Percentiles rank a stretch among this genome's conserved stretches.
These are phyloP conservation scores for Yasuhikotakia modesta DNA, from an alignment of 2,797 vertebrate genomes.

Conservation along the genomic window DNA sequence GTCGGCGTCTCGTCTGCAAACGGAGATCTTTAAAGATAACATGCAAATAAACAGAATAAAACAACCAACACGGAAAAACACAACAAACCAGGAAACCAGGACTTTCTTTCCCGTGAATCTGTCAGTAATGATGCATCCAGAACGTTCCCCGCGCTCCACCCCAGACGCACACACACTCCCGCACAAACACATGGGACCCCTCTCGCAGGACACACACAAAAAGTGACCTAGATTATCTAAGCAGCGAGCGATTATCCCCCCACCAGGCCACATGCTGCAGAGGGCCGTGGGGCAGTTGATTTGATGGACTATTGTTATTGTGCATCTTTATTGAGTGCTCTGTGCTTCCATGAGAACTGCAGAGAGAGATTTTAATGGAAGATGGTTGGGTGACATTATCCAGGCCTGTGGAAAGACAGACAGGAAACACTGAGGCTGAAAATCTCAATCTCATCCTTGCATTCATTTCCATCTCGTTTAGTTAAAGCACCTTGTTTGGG, in stretches of 20 bases:
- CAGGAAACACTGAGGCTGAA: not conserved
- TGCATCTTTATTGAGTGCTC: constrained; percentile 63
- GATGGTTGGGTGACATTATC: not conserved
- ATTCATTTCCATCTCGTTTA: not conserved
- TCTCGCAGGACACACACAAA: constrained; percentile 58
- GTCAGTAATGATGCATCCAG: constrained; percentile 34
- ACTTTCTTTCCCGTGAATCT: constrained; percentile 58
- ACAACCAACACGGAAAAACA: constrained; percentile 26
- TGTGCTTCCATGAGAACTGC: constrained; percentile 20
- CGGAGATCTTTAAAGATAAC: not conserved
- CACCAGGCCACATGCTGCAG: constrained; percentile 61
- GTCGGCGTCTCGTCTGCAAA: constrained; percentile 1
- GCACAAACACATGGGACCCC: constrained; percentile 46
- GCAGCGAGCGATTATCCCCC: constrained; percentile 70
- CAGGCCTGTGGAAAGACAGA: not conserved
- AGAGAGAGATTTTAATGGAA: constrained; percentile 22
- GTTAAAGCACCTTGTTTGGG: not conserved
- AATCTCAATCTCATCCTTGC: not conserved
- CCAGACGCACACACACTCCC: constrained; percentile 34
- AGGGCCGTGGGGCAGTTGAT: constrained; percentile 43
- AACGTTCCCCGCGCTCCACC: constrained; percentile 3
- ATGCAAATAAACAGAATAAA: not conserved
- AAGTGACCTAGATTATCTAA: constrained; percentile 76
- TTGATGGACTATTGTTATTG: constrained; percentile 68
- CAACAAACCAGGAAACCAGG: constrained; percentile 8